Conservation (phyloP, 2,797 vertebrate genomes). For the Coreius guichenoti region DNA sequence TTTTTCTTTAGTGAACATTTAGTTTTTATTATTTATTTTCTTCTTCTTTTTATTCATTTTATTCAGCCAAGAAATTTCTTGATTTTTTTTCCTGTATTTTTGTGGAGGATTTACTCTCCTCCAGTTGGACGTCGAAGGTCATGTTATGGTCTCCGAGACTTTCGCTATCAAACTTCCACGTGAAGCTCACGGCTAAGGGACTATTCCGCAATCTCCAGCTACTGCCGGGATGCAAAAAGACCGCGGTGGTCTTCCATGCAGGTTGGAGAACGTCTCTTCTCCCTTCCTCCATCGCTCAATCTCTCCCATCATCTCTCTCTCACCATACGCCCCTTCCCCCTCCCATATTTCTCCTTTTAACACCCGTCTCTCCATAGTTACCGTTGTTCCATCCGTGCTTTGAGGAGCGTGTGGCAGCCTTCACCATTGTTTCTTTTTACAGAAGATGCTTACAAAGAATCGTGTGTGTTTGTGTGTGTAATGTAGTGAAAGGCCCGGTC, state of each 20-base stretch:
- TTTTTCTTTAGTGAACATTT: background rate
- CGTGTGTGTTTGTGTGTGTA: slow-evolving; percentile 45
- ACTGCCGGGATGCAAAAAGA: slow-evolving; percentile 87
- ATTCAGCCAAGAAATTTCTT: background rate
- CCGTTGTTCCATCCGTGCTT: slow-evolving; percentile 27
- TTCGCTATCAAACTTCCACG: slow-evolving; percentile 91
- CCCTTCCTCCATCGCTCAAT: slow-evolving; percentile 43
- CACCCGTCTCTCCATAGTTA: slow-evolving; percentile 32
- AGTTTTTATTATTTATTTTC: background rate
- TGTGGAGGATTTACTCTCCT: slow-evolving; percentile 51
- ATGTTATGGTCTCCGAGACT: slow-evolving; percentile 94
- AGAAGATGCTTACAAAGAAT: slow-evolving; percentile 38
- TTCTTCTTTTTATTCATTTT: background rate
- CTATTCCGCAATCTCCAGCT: slow-evolving; percentile 91
- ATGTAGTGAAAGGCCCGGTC: slow-evolving; percentile 26
- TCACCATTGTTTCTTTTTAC: slow-evolving; percentile 45
- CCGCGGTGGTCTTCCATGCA: slow-evolving; percentile 88
- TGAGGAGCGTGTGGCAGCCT: slow-evolving; percentile 18
- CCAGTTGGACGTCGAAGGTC: slow-evolving; percentile 57
- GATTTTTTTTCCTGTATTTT: background rate
- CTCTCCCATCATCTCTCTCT: slow-evolving; percentile 40
- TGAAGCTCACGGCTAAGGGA: slow-evolving; percentile 92
- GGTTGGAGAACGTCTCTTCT: slow-evolving; percentile 78
- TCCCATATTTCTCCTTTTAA: slow-evolving; percentile 33
- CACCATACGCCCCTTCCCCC: slow-evolving; percentile 26